These are phyloP conservation scores for Pseudorasbora parva DNA, from an alignment of 2,113 vertebrate genomes.

Conservation along the genomic window DNA sequence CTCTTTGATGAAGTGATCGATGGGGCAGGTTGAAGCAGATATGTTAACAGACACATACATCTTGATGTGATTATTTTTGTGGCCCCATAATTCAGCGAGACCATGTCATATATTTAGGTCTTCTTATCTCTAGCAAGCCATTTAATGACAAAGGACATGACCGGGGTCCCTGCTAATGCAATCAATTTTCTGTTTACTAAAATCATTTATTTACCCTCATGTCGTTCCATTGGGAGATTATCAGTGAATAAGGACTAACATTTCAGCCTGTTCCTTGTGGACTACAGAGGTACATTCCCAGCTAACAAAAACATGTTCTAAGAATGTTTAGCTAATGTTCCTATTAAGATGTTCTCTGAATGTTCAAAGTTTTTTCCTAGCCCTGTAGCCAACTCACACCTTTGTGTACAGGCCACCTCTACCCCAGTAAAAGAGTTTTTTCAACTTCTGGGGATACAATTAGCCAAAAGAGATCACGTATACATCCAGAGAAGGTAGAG, in stretches of 20 bases:
- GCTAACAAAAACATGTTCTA: too few relatives aligned
- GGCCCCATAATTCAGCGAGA: constrained; percentile 45
- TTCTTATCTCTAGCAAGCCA: constrained; percentile 4
- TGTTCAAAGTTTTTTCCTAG: too few relatives aligned
- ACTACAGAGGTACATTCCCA: not conserved
- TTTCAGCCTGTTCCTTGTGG: not conserved
- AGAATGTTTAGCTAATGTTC: too few relatives aligned
- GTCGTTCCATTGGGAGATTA: not conserved
- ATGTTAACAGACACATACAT: constrained; percentile 63
- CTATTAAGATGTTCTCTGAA: too few relatives aligned
- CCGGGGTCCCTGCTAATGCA: not conserved
- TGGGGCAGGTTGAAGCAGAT: constrained; percentile 60
- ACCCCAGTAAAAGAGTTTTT: too few relatives aligned
- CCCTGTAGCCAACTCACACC: too few relatives aligned
- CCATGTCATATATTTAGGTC: constrained; percentile 39
- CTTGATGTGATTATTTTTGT: constrained; percentile 53
- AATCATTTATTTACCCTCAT: not conserved
- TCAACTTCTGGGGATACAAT: too few relatives aligned
- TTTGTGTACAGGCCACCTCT: too few relatives aligned
- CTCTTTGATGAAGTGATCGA: constrained; percentile 61
- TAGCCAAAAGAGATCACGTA: too few relatives aligned
- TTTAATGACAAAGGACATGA: constrained; percentile 24
- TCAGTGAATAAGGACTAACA: not conserved
- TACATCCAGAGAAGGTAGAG: too few relatives aligned
- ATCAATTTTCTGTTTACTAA: constrained; percentile 11